These are phyloP conservation scores for Standfussiana lucernea DNA, from an alignment of 2,888 invertebrate genomes.

Conservation along the genomic window DNA sequence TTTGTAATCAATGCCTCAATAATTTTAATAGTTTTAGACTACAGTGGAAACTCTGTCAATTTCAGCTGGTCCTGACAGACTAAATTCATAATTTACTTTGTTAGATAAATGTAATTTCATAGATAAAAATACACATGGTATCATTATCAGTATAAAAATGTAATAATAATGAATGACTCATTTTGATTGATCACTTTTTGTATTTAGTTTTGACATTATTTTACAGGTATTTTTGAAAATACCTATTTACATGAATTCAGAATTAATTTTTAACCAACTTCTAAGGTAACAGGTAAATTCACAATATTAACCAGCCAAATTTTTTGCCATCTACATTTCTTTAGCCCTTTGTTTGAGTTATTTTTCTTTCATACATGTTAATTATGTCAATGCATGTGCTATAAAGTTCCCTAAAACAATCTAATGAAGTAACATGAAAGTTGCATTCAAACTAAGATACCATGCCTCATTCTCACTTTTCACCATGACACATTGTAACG, in stretches of 20 bases:
- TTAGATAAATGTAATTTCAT: conserved; percentile 4
- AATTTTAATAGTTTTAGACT: neutral
- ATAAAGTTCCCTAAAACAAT: neutral
- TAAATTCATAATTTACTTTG: neutral
- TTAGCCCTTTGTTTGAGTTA: neutral
- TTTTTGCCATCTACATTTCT: neutral
- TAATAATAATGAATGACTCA: conserved; percentile 12
- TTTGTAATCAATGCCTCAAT: neutral
- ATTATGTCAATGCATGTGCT: neutral
- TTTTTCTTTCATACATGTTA: neutral
- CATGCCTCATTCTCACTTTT: conserved; percentile 7
- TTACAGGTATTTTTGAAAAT: neutral
- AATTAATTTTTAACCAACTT: neutral
- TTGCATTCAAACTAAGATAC: neutral
- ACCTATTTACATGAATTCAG: neutral
- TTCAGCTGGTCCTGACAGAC: neutral
- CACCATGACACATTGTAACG: conserved; percentile 28
- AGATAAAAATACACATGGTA: conserved; percentile 35
- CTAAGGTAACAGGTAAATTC: neutral
- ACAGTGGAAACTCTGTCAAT: neutral
- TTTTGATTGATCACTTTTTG: conserved; percentile 7
- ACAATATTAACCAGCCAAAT: neutral
- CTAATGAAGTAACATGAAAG: neutral
- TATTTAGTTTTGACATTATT: conserved; percentile 6
- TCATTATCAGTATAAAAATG: conserved; percentile 16